Evolutionary conservation across 2,113 vertebrate species (phyloP).

Genomic region (Heptranchias perlo): DNA sequence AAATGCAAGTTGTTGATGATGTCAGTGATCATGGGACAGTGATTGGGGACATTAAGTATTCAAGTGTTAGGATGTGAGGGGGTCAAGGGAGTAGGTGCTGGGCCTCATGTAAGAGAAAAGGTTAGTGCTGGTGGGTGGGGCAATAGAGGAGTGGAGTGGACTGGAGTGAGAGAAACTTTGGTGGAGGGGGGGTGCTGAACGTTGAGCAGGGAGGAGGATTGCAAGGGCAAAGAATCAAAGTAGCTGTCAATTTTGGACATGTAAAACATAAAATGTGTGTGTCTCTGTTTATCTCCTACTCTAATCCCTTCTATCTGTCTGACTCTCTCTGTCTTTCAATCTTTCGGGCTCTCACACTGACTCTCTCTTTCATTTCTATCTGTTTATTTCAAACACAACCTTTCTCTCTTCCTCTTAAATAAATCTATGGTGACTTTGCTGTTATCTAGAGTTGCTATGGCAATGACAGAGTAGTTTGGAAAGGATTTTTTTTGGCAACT

Average conservation of each 20-base stretch:
- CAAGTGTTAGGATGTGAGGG: too few relatives aligned
- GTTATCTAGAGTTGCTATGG: not conserved
- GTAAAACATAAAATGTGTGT: not conserved
- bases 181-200: too few relatives aligned
- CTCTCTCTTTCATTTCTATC: not conserved
- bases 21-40: too few relatives aligned
- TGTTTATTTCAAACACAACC: not conserved
- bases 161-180: not conserved
- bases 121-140: not conserved
- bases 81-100: not conserved
- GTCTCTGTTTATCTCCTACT: not conserved
- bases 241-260: not conserved
- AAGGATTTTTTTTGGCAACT: not conserved
- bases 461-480: not conserved
- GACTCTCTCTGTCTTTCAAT: not conserved
- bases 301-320: not conserved
- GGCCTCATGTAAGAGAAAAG: not conserved
- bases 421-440: not conserved
- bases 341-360: not conserved
- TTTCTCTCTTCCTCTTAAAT: not conserved
- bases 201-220: not conserved
- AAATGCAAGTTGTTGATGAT: too few relatives aligned
- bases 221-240: not conserved
- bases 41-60: too few relatives aligned
- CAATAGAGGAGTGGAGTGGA: not conserved